Evolutionary conservation across 2,888 invertebrate species (phyloP).

Genomic region (Scrobipalpa costella): DNA sequence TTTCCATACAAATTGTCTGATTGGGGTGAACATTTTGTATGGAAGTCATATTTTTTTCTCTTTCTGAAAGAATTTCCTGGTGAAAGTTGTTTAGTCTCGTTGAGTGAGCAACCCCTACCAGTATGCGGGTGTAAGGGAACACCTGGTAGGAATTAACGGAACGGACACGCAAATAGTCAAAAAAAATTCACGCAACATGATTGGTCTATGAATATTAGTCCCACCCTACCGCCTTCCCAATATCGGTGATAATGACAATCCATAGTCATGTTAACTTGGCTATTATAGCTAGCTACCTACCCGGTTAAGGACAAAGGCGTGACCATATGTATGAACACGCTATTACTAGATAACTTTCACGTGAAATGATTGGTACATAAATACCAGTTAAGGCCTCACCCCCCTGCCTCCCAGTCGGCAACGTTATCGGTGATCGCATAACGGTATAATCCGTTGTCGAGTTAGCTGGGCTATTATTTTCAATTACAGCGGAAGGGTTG

Average conservation of each 20-base stretch:
- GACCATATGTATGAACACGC: neutral
- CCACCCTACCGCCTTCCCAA: no score
- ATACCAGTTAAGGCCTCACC: conserved; percentile 25
- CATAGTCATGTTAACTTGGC: conserved; percentile 40
- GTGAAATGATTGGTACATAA: neutral
- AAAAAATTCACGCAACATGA: no score
- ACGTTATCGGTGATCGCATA: conserved; percentile 47
- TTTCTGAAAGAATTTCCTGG: no score
- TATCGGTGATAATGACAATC: conserved; percentile 57
- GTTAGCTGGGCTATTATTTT: conserved; percentile 68
- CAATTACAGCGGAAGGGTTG: conserved; percentile 76
- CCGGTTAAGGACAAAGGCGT: neutral
- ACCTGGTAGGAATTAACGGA: no score
- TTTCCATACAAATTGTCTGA: no score
- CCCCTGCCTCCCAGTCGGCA: conserved; percentile 19
- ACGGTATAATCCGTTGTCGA: conserved; percentile 64
- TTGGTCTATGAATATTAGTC: no score
- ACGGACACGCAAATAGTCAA: no score
- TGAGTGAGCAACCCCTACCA: no score
- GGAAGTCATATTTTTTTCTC: no score
- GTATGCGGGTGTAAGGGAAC: no score
- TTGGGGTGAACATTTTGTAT: no score
- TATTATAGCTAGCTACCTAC: conserved; percentile 56
- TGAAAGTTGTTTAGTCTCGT: no score
- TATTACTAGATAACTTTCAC: conserved; percentile 2